Percentiles rank a stretch among this genome's conserved stretches.
Evolutionary conservation across 1,140 invertebrate species (phyloP).

Genomic region (Cydia splendana): DNA sequence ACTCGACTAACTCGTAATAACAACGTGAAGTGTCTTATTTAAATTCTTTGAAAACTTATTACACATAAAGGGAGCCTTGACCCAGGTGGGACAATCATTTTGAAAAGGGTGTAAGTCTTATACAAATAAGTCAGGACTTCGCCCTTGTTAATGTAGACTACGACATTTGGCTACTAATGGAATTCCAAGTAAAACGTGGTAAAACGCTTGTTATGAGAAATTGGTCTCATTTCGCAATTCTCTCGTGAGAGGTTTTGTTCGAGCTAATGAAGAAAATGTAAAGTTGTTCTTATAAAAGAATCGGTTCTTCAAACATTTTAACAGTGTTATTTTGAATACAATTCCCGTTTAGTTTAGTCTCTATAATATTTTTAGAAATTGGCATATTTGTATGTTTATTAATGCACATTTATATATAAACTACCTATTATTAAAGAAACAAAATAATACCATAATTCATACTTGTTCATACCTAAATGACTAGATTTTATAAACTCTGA

Average conservation of each 20-base stretch:
- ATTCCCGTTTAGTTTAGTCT: too few relatives aligned
- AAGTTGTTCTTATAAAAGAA: neutral
- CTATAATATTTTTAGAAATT: too few relatives aligned
- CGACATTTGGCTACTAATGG: constrained; percentile 24
- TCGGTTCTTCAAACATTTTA: neutral
- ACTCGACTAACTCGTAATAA: constrained; percentile 2
- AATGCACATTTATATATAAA: too few relatives aligned
- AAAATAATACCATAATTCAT: too few relatives aligned
- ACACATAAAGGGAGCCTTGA: constrained; percentile 17
- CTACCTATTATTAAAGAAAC: too few relatives aligned
- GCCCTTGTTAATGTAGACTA: neutral
- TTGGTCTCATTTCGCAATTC: constrained; percentile 26
- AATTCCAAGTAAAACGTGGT: constrained; percentile 18
- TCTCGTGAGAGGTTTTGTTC: neutral
- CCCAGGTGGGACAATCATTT: neutral
- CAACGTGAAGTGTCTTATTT: constrained; percentile 5
- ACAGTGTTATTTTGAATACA: too few relatives aligned
- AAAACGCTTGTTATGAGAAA: constrained; percentile 30
- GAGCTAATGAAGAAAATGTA: constrained; percentile 15
- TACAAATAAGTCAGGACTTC: neutral
- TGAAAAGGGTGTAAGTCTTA: neutral
- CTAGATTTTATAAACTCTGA: neutral
- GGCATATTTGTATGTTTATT: too few relatives aligned
- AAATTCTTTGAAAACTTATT: constrained; percentile 30
- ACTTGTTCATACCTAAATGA: too few relatives aligned